phyloP scores from a whole-genome alignment of 2,113 vertebrate species.

The Mus spicilegus region DNA sequence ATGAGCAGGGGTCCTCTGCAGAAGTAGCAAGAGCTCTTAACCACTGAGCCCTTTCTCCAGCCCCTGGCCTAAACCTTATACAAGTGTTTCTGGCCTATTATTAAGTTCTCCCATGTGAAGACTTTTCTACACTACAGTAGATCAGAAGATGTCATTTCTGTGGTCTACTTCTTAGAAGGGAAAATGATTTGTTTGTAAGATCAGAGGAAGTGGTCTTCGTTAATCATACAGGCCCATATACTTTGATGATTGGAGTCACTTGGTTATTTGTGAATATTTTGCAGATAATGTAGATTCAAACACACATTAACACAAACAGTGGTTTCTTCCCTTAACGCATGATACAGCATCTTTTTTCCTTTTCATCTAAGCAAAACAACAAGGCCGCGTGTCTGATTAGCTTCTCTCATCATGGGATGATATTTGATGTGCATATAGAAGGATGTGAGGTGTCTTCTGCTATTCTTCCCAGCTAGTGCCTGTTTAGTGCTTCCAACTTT shows the following conservation, averaged over 20 bases:
- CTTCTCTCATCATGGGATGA: neutral
- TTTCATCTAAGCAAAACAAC: neutral
- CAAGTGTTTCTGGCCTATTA: neutral
- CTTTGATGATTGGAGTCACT: constrained; percentile 4
- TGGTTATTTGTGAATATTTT: constrained; percentile 31
- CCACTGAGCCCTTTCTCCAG: neutral
- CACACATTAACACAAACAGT: neutral
- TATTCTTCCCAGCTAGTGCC: neutral
- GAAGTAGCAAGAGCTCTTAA: neutral
- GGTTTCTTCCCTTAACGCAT: neutral
- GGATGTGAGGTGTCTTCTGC: neutral
- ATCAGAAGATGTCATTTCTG: neutral
- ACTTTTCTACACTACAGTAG: neutral
- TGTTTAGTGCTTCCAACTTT: neutral
- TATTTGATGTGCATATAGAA: neutral
- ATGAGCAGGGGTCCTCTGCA: neutral
- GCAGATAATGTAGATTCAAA: neutral
- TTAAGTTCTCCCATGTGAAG: neutral
- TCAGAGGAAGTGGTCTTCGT: neutral
- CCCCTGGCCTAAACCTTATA: neutral
- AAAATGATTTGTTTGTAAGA: neutral
- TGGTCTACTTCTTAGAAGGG: neutral
- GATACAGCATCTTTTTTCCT: neutral
- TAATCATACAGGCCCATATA: neutral
- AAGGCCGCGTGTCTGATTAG: neutral